Evolutionary conservation across 2,888 invertebrate genomes (phyloP), one percentile per base, ranked within the genome.

Genomic region (Cryptocheilus praepositus): DNA sequence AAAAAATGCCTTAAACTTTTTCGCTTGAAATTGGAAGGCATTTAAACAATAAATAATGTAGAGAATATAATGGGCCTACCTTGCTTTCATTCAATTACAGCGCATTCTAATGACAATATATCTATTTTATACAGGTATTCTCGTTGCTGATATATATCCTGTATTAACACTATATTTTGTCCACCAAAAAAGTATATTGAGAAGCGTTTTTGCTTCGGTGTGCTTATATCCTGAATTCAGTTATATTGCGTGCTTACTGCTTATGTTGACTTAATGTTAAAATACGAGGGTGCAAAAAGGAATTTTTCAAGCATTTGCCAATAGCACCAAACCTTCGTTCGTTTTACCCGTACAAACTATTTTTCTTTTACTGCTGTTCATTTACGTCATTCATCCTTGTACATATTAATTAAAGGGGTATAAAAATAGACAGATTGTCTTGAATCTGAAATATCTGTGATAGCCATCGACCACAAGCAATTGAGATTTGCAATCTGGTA

Each of bases 371-470:
- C 44, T 16, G 43, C 4, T 53, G 45, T 64, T 64, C 45, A 45
- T 70, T 57, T 64, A 67, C 55, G 36, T 36, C 36, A 70, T 70
- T 74, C 65, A 70, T 74, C 19, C 21, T 19, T 69, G 62, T 74
- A 61, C 67, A 64, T 69, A 73, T 53, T 19, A 60, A 68, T 72
- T 67, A 61, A 78, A 71, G 55, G 53, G 53, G 67, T 77, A 77
- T 73, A 77, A 77, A 77, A 78, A 77, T 77, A 77, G 58, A 71
- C 58, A 64, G 67, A 69, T 75, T 69, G 67, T 70, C 71, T 71
- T 63, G 54, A 71, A 56, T 73, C 60, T 46, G 67, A 70, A 65
- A 51, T 54, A 70, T 61, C 11, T 36, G 36, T 36, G 36, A 36
- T 36, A 7, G 36, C 36, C 7, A 11, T 36, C 13, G 36, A 36